Evolutionary conservation across 2,888 invertebrate genomes (phyloP).

Genomic region (Cosmopolites sordidus): DNA sequence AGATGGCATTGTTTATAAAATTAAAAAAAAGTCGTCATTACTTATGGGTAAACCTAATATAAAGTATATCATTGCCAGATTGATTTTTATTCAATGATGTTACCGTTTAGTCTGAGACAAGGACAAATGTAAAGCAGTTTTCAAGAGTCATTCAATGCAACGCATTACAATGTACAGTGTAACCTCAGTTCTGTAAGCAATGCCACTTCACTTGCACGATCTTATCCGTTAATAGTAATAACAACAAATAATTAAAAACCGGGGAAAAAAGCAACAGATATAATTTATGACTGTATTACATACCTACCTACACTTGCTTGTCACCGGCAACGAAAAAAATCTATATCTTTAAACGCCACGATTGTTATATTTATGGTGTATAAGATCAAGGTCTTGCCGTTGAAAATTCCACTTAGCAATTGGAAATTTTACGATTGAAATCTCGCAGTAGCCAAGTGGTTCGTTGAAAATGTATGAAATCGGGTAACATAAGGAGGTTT

Average conservation of each 20-base stretch:
- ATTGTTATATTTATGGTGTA: conserved; percentile 27
- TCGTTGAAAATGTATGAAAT: conserved; percentile 10
- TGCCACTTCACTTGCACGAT: conserved; percentile 11
- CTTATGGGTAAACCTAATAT: too few relatives aligned
- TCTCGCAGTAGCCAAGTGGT: conserved; percentile 7
- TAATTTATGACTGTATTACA: conserved; percentile 27
- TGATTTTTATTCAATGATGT: too few relatives aligned
- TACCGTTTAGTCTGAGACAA: too few relatives aligned
- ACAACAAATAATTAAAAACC: conserved; percentile 25
- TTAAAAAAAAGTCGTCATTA: too few relatives aligned
- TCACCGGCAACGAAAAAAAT: conserved; percentile 20
- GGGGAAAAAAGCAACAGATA: conserved; percentile 10
- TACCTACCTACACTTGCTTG: conserved; percentile 27
- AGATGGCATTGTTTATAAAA: too few relatives aligned
- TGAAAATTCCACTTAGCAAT: conserved; percentile 22
- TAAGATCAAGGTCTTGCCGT: conserved; percentile 26
- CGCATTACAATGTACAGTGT: neutral
- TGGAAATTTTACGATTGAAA: conserved; percentile 23
- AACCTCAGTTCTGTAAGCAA: neutral
- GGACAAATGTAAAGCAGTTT: too few relatives aligned
- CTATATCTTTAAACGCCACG: conserved; percentile 18
- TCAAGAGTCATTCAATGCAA: too few relatives aligned
- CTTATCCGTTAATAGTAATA: conserved; percentile 20
- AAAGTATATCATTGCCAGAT: too few relatives aligned
- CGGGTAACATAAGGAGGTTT: conserved; percentile 1